Conservation (phyloP, 1,140 invertebrate species). For the Melanaphis sacchari region DNA sequence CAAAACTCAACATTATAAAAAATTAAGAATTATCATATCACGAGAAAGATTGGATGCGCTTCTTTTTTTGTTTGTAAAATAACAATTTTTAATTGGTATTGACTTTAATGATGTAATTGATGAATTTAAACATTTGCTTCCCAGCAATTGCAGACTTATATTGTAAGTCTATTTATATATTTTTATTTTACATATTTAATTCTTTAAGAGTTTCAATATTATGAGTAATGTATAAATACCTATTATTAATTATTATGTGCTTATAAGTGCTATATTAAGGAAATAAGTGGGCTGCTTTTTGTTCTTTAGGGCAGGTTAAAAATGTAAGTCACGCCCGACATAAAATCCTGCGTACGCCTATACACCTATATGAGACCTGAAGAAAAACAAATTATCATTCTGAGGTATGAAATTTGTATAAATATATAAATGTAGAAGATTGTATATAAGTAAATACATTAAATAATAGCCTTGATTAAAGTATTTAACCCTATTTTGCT, state of each 20-base stretch:
- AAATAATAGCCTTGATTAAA: too few relatives aligned
- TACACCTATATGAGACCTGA: too few relatives aligned
- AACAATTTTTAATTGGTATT: constrained; percentile 18
- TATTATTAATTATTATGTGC: neutral
- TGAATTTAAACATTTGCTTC: neutral
- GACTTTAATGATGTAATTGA: constrained; percentile 10
- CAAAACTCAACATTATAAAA: constrained; percentile 28
- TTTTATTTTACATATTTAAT: neutral
- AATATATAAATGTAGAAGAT: too few relatives aligned
- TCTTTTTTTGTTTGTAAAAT: constrained; percentile 19
- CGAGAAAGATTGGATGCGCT: constrained; percentile 40
- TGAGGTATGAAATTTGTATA: too few relatives aligned
- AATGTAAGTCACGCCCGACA: too few relatives aligned
- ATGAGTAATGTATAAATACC: neutral
- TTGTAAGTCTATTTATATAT: constrained; percentile 18
- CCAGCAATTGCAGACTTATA: neutral
- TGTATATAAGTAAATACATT: too few relatives aligned
- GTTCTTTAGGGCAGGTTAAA: too few relatives aligned
- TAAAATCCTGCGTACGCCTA: too few relatives aligned
- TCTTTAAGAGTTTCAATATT: neutral
- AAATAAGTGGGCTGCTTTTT: too few relatives aligned
- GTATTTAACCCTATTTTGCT: too few relatives aligned
- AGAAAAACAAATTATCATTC: too few relatives aligned
- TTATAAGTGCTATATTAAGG: too few relatives aligned
- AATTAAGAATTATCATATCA: constrained; percentile 1